Base-by-base conservation (phyloP, 2,113 vertebrate species). In the Chloropsis hardwickii region DNA sequence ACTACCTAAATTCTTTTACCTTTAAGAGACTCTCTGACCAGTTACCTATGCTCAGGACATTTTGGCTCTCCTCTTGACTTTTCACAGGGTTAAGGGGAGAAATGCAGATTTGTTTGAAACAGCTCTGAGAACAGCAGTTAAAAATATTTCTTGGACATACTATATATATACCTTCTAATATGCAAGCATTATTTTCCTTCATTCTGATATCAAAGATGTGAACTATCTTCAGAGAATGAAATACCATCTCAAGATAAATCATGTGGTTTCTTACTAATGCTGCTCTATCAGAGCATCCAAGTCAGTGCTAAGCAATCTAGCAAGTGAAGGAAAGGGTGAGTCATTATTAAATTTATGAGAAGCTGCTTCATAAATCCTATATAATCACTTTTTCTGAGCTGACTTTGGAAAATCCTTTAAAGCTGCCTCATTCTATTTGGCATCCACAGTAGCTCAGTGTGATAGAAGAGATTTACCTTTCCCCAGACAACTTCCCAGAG, bases 321-420 rank as follows among this genome's bases (percentile, higher is more conserved):
- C 73, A 93, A 95, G 83, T 91, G 77, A 29, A 90, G 65, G 69
- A 95, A 96, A 94, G 88, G 16, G 45, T 79, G 66, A 95, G 80
- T 94, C 92, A 87, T 94, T 95, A 96, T 92, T 94, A 94, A 84
- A 96, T 87, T 92, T 96, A 96, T 85, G 83, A 96, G 92, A 81
- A 94, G 54, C 80, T 76, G 73, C 29, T 94, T 89, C 92, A 95
- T 96, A 96, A 97, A 96, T 96, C 90, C 88, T 84, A 50, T 74
- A 86, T 91, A 96, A 96, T 94, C 88, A 95, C 94, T 93, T 94
- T 93, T 95, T 95, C 90, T 96, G 86, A 96, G 74, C 77, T 95
- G 96, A 96, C 92, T 93, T 92, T 88, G 65, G 90, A 96, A 95
- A 97, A 95, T 96, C 86, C 92, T 89, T 96, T 94, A 94, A 94